Conservation (phyloP, 2,113 vertebrate genomes). For the Sminthopsis crassicaudata region DNA sequence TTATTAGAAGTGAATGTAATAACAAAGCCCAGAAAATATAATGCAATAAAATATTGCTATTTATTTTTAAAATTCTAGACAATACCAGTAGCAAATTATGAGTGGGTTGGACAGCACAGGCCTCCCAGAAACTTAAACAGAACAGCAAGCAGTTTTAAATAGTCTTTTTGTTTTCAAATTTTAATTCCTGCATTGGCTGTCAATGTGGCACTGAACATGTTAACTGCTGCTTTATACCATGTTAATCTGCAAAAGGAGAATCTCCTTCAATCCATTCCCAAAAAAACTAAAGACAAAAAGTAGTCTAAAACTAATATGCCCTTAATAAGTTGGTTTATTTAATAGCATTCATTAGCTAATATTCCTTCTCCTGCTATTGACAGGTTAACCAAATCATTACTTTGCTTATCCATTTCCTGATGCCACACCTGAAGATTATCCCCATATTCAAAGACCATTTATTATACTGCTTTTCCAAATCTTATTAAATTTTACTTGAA, state of each 20-base stretch:
- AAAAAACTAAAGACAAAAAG: slow-evolving; percentile 25
- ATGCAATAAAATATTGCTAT: not conserved
- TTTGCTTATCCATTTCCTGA: not conserved
- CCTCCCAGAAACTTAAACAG: not conserved
- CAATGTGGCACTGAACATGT: not conserved
- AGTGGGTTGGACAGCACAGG: not conserved
- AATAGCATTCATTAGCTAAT: not conserved
- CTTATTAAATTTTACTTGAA: not conserved
- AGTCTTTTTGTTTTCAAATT: slow-evolving; percentile 30
- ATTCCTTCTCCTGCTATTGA: not conserved
- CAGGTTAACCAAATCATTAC: not conserved
- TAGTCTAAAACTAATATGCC: not conserved
- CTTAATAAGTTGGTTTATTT: not conserved
- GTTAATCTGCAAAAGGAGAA: slow-evolving; percentile 32
- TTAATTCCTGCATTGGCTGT: not conserved
- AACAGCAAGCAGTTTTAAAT: not conserved
- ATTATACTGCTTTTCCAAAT: not conserved
- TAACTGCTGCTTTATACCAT: not conserved
- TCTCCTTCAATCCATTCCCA: not conserved
- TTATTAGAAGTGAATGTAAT: slow-evolving; percentile 4
- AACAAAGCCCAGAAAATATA: not conserved
- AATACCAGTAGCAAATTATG: not conserved
- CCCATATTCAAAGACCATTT: not conserved
- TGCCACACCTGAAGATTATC: not conserved
- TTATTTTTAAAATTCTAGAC: not conserved